These are phyloP conservation scores for Enchytraeus crypticus DNA, from an alignment of 2,888 invertebrate genomes.

Conservation along the genomic window DNA sequence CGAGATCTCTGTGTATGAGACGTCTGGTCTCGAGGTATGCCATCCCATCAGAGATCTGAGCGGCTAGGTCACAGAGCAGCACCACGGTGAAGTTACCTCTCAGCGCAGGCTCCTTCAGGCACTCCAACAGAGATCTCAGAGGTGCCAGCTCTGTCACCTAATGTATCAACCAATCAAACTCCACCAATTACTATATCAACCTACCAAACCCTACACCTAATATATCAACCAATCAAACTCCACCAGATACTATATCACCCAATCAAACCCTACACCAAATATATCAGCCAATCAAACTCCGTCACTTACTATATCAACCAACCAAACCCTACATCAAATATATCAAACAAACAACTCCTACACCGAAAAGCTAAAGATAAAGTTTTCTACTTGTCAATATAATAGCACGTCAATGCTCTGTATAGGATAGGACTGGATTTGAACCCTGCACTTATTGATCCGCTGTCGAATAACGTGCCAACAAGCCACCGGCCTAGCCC, in stretches of 20 bases:
- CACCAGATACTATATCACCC: no score
- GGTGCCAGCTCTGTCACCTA: constrained; percentile 91
- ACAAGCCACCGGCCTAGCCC: no score
- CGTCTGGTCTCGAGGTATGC: constrained; percentile 89
- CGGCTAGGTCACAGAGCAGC: constrained; percentile 85
- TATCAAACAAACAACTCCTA: not conserved
- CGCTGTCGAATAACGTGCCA: no score
- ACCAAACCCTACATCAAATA: constrained; percentile 79
- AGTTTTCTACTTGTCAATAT: no score
- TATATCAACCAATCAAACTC: not conserved
- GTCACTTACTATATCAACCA: no score
- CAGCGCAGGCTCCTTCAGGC: constrained; percentile 83
- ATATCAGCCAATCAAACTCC: not conserved
- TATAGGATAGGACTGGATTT: no score
- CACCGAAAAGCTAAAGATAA: no score
- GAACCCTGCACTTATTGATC: no score
- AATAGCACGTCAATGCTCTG: no score
- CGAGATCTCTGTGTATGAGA: constrained; percentile 92
- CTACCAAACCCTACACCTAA: constrained; percentile 85
- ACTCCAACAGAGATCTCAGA: constrained; percentile 84
- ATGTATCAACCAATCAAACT: not conserved
- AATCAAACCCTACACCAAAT: constrained; percentile 82
- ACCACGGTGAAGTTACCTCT: constrained; percentile 83
- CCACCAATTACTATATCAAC: no score
- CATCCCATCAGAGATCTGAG: constrained; percentile 68